Base-by-base conservation (phyloP, 2,888 invertebrate genomes). In the Drosophila flavopinicola region DNA sequence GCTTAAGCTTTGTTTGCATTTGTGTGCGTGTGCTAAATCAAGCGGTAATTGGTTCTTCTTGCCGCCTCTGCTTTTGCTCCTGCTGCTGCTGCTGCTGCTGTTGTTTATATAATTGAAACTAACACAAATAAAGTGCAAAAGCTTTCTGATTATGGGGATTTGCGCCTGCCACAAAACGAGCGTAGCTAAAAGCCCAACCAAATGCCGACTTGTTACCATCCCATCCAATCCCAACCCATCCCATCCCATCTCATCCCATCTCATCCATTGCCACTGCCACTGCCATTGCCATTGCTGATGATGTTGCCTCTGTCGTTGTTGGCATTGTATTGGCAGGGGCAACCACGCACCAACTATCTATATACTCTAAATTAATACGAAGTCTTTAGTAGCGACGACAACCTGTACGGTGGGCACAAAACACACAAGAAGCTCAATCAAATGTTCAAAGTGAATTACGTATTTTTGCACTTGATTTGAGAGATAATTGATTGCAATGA, bases 81-180 rank as follows among this genome's bases (percentile, higher is more conserved):
- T 10, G 11, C 10, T 32, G 32, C 24, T 10, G 27, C 41, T 35
- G 41, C 17, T 13, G 11, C 25, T 57, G 49, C 54, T 45, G 35
- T 67, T 84, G 73, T 77, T 78, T 73, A 76, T 83, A 75, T 83
- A 82, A 82, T 88, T 85, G 87, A 86, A 83, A 83, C 87, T 83
- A 86, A 83, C 82, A 71, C 83, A 86, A 83, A 84, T 85, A 83
- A 84, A 83, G 78, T 78, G 87, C 86, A 79, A 86, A 78, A 86
- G 85, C 83, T 78, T 86, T 86, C 82, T 75, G 87, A 86, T 83
- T 84, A 79, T 85, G 85, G 69, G 84, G 77, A 69, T 80, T 86
- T 86, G 75, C 77, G 78, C 66, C 85, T 65, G 75, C 86, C 85
- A 64, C 86, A 77, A 71, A 77, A 79, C 66, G 75, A 76, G 79